Base-by-base conservation (phyloP, 2,888 invertebrate species). In the Deilephila elpenor region DNA sequence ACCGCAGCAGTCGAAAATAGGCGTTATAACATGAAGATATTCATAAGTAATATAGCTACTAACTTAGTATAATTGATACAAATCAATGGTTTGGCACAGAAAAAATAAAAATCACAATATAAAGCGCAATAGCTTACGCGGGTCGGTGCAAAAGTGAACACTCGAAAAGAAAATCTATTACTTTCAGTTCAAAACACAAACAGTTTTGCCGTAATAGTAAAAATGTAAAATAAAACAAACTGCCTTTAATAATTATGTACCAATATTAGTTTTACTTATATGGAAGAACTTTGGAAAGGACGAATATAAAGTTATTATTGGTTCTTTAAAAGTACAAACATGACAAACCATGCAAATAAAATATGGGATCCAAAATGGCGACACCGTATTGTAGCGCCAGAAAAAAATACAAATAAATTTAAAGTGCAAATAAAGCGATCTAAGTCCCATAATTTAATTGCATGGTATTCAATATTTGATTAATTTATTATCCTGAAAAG, bases 71-170 rank as follows among this genome's bases (percentile, higher is more conserved):
- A 64, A 44, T 64, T 37, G 44, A 20, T 64, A 64, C 64, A 64
- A 64, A 64, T 44, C 44, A 64, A 64, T 20, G 20, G 37, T 64
- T 64, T 64, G 64, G 64, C 64, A 64, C 64, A 44, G 44, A 44
- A 64, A 64, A 64, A 64, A 44, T 64, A 64, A 64, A 44, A 37
- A 59, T 60, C 5, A 64, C 37, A 64, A 20, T 44, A 44, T 20
- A 64, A 64, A 44, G 20, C 20, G 64, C 37, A 60, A 14, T 17
- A 29, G 60, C 60, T 29, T 60, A 60, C 29, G 60, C 60, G 60
- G 29, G 5, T 44, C 37, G 20, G 44, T 64, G 64, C 14, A 20
- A 1, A 37, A 44, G 14, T 4, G 20, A 56, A n/a, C 5, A 56
- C n/a, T 56, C 56, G 11, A 44, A 56, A 56, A 56, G 6, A 5